Evolutionary conservation across 2,888 invertebrate species (phyloP).

Genomic region (Troilus luridus): DNA sequence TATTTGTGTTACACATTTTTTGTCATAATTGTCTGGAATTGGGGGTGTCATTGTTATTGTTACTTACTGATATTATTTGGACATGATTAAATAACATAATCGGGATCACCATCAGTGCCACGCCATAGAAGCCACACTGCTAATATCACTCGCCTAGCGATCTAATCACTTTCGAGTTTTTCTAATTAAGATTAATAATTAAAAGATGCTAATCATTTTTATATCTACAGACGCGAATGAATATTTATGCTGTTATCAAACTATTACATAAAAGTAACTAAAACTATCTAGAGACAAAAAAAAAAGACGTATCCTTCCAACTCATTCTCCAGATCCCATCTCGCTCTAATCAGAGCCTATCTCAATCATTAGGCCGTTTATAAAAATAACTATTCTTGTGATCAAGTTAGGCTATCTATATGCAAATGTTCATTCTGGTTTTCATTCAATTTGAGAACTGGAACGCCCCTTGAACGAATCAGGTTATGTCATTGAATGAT

Average conservation of each 20-base stretch:
- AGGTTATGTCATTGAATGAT: slow-evolving; percentile 34
- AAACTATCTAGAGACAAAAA: background rate
- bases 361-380: slow-evolving; percentile 26
- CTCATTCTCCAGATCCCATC: slow-evolving; percentile 23
- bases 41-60: too few species aligned
- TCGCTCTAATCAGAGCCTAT: background rate
- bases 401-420: slow-evolving; percentile 3
- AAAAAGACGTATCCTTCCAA: background rate
- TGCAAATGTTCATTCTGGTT: slow-evolving; percentile 18
- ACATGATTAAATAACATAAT: too few species aligned
- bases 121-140: too few species aligned
- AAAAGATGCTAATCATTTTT: background rate
- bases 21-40: too few species aligned
- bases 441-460: slow-evolving; percentile 33
- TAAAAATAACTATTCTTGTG: slow-evolving; percentile 16
- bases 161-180: background rate
- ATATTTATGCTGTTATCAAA: background rate
- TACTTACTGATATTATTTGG: too few species aligned
- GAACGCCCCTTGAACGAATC: slow-evolving; percentile 2
- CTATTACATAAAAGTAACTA: background rate
- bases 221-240: background rate
- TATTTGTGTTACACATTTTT: too few species aligned
- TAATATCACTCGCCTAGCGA: background rate
- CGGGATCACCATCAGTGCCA: too few species aligned
- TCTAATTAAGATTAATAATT: background rate